These are phyloP conservation scores for Phenganax marumi DNA, from an alignment of 92 coral and sea anemone species.

Conservation along the genomic window DNA sequence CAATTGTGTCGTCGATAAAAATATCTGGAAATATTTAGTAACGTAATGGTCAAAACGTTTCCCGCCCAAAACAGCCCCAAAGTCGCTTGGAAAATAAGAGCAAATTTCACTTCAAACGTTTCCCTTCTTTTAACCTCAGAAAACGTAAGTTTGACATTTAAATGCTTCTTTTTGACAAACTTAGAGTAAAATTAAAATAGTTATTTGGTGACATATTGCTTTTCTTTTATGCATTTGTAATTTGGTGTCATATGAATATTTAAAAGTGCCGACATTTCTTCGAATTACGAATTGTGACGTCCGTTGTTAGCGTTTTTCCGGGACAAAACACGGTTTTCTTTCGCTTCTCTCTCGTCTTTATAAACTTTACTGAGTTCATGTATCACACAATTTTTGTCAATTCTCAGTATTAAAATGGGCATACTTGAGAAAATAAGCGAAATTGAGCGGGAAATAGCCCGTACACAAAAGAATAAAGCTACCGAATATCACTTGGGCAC, in stretches of 20 bases:
- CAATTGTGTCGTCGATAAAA: not conserved
- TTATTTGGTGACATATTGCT: too few species aligned
- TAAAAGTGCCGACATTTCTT: not conserved
- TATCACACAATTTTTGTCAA: not conserved
- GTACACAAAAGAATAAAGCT: slow-evolving; percentile 98
- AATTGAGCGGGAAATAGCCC: slow-evolving; percentile 90
- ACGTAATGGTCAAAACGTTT: not conserved
- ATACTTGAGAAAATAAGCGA: slow-evolving; percentile 90
- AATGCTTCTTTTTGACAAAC: too few species aligned
- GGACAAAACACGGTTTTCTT: not conserved
- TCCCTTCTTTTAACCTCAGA: too few species aligned
- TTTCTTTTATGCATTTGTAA: too few species aligned
- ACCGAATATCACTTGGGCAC: slow-evolving; percentile 96
- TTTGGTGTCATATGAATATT: too few species aligned
- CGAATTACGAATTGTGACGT: not conserved
- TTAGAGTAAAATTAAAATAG: too few species aligned
- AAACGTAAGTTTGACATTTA: too few species aligned
- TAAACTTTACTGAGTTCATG: not conserved
- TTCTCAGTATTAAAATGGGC: slow-evolving; percentile 63
- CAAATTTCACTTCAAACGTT: too few species aligned
- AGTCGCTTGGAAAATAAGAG: too few species aligned
- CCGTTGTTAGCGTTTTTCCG: not conserved
- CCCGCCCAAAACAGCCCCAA: not conserved
- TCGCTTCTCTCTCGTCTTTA: not conserved
- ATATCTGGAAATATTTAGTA: not conserved